These are phyloP conservation scores for Ceraclea dissimilis DNA, from an alignment of 2,888 invertebrate genomes.

Conservation along the genomic window DNA sequence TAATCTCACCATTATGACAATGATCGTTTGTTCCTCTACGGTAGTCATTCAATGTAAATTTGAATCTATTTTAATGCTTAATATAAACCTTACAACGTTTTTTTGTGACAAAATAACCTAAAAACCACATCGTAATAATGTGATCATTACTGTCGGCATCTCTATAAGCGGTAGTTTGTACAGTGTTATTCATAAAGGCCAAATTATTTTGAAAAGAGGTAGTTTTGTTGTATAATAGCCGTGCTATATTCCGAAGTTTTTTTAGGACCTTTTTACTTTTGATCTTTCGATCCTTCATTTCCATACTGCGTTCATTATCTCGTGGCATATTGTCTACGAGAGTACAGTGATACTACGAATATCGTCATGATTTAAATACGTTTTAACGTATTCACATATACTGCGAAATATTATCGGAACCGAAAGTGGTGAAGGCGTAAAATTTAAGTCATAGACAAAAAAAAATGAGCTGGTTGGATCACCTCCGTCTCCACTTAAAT, in stretches of 20 bases:
- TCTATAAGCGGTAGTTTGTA: background rate
- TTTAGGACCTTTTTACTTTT: background rate
- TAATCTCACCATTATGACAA: background rate
- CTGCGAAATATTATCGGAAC: too few relatives aligned
- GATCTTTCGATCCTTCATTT: background rate
- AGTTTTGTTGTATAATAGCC: background rate
- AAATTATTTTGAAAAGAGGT: background rate
- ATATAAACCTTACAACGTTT: background rate
- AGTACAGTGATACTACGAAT: background rate
- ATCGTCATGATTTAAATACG: too few relatives aligned
- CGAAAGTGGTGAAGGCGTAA: too few relatives aligned
- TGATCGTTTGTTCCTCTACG: background rate
- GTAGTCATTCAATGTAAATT: background rate
- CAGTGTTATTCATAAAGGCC: background rate
- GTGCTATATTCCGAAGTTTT: too few relatives aligned
- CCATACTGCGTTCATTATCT: background rate
- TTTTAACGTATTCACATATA: too few relatives aligned
- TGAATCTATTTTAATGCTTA: background rate
- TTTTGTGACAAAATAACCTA: slow-evolving; percentile 1
- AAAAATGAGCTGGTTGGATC: too few relatives aligned
- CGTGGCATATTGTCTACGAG: background rate
- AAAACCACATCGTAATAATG: slow-evolving; percentile 5
- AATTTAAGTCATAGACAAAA: too few relatives aligned
- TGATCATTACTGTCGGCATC: slow-evolving; percentile 2
- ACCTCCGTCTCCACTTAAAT: too few relatives aligned